Conservation (phyloP, 2,113 vertebrate genomes). For the Oriolus oriolus region DNA sequence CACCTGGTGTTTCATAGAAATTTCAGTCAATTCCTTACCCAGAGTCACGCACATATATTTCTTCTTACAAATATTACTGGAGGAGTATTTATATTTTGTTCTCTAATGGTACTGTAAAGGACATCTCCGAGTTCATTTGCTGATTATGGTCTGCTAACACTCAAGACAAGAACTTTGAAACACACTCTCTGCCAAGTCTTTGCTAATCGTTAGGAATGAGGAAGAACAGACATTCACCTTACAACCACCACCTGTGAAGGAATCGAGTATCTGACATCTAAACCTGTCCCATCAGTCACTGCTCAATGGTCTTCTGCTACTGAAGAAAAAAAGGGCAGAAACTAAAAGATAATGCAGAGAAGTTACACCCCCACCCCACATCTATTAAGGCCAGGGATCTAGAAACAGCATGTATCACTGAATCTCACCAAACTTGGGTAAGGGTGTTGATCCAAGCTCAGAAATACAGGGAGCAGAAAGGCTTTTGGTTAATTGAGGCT, state of each 20-base stretch:
- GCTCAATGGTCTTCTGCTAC: neutral
- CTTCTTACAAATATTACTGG: neutral
- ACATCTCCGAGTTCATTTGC: neutral
- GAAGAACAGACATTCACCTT: neutral
- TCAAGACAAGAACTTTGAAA: neutral
- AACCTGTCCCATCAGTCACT: neutral
- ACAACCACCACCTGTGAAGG: neutral
- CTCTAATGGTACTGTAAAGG: neutral
- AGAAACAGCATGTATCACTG: neutral
- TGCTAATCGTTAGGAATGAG: neutral
- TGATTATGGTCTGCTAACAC: neutral
- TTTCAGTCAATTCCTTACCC: neutral
- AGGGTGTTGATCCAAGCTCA: neutral
- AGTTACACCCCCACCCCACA: neutral
- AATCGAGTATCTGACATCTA: neutral
- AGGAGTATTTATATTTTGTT: neutral
- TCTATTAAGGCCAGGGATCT: neutral
- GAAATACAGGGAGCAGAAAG: neutral
- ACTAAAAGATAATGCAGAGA: neutral
- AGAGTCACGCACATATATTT: accelerated
- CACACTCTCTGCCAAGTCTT: neutral
- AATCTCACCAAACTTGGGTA: neutral
- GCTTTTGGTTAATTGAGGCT: neutral
- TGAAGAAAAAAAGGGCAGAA: neutral
- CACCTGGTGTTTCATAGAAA: neutral